Evolutionary conservation across 2,888 invertebrate genomes (phyloP).

Genomic region (Acronicta psi): DNA sequence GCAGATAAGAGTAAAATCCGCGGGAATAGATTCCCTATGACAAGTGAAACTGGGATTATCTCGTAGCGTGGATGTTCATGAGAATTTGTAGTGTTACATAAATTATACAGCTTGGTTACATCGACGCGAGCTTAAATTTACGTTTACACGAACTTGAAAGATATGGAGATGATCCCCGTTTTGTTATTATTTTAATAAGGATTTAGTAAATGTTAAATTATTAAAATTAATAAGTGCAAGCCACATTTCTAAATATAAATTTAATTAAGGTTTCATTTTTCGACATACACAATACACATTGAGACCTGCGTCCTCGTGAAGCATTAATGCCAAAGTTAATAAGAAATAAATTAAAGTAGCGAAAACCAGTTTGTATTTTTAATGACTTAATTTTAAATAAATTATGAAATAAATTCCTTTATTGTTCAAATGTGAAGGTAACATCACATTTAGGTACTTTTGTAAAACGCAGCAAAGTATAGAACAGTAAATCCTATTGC

Average conservation of each 20-base stretch:
- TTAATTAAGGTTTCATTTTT: no score
- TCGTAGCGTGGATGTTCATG: conserved; percentile 26
- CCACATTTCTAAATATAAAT: no score
- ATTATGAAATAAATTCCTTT: not conserved
- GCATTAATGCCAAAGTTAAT: no score
- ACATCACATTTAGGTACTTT: no score
- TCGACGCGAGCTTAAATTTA: conserved; percentile 35
- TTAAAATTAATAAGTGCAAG: no score
- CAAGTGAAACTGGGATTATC: conserved; percentile 45
- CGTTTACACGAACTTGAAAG: conserved; percentile 44
- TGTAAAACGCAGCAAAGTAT: no score
- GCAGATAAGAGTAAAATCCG: conserved; percentile 45
- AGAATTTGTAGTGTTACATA: conserved; percentile 40
- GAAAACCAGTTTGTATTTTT: not conserved
- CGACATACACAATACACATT: no score
- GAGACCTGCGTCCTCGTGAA: no score
- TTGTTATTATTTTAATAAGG: conserved; percentile 24
- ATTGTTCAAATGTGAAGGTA: no score
- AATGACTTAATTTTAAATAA: not conserved
- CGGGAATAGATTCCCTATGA: conserved; percentile 46
- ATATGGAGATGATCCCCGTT: conserved; percentile 31
- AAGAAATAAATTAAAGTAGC: no score
- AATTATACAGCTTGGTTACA: conserved; percentile 30
- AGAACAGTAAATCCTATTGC: no score
- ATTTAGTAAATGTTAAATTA: conserved; percentile 24